These are phyloP conservation scores for Dicycla oo DNA, from an alignment of 2,888 invertebrate genomes.

Conservation along the genomic window DNA sequence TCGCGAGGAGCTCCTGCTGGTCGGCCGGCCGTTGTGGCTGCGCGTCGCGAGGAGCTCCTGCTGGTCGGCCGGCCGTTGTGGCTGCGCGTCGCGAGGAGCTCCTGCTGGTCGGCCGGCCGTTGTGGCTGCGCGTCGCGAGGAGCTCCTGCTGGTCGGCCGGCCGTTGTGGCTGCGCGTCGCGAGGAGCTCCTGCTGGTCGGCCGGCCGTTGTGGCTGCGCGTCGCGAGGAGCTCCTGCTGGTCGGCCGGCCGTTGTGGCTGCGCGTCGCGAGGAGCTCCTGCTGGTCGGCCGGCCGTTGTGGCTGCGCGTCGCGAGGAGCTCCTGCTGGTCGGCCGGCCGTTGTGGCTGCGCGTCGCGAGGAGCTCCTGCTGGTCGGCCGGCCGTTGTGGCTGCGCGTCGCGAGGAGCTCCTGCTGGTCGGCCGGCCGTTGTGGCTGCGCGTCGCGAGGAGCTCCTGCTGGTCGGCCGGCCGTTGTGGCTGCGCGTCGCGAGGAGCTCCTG, in stretches of 20 bases:
- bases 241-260: not conserved
- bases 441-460: not conserved
- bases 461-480: not conserved
- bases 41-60: too few species aligned
- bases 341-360: not conserved
- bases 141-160: too few species aligned
- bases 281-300: not conserved
- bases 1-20: not conserved
- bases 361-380: constrained; percentile 1
- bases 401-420: too few species aligned
- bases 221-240: too few species aligned
- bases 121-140: not conserved
- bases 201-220: not conserved
- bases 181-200: constrained; percentile 4
- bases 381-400: not conserved
- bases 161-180: not conserved
- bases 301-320: not conserved
- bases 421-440: not conserved
- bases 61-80: not conserved
- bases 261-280: not conserved
- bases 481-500: too few species aligned
- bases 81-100: not conserved
- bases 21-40: not conserved
- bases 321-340: too few species aligned
- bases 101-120: not conserved